Evolutionary conservation across 1,140 invertebrate species (phyloP), one percentile per base, ranked within the genome.

Genomic region (Drosophila tani): DNA sequence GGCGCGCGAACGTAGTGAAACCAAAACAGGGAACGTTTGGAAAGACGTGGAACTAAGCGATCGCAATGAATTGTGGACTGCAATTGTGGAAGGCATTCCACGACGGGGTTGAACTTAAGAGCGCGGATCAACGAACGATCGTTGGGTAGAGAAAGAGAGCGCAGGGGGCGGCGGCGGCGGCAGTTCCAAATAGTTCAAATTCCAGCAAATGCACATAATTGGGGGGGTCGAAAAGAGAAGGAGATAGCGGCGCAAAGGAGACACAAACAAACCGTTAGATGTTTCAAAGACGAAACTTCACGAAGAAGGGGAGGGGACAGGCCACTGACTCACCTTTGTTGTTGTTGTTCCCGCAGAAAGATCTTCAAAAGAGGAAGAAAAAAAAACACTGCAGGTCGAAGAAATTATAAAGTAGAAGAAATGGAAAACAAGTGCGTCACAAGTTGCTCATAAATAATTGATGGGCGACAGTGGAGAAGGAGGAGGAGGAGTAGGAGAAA

Each of bases 1-100:
- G 67, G 84, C 84, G 84, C 82, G 82, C 84, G 81, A 67, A 70
- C 62, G 68, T 70, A 68, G 53, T 51, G 56, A 83, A 83, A 83
- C 55, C 76, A 83, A 79, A 75, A 80, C 71, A 76, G 14, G 64
- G 83, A 87, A 88, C 81, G 66, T 5, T 55, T 40, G 75, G 67
- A 19, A 64, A 70, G 2, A 0, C 27, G 19, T 47, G 79, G 50
- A 87, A 82, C 79, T 50, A 27, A 35, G 32, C 60, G 68, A 69
- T 55, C 50, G 43, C 43, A 76, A 40, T 75, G 47, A 66, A 53
- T 27, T 75, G 75, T 77, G 75, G 63, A 56, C 43, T 35, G 19
- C 38, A 41, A 6, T 32, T 56, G 62, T 67, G 43, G 65, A 47
- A n/a, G 19, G 12, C 21, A 32, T 56, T 41, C 11, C 17, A n/a